A percentile compares a stretch with the other conserved stretches of the same genome.
phyloP scores from a whole-genome alignment of 2,888 invertebrate species.

The Nasonia oneida region DNA sequence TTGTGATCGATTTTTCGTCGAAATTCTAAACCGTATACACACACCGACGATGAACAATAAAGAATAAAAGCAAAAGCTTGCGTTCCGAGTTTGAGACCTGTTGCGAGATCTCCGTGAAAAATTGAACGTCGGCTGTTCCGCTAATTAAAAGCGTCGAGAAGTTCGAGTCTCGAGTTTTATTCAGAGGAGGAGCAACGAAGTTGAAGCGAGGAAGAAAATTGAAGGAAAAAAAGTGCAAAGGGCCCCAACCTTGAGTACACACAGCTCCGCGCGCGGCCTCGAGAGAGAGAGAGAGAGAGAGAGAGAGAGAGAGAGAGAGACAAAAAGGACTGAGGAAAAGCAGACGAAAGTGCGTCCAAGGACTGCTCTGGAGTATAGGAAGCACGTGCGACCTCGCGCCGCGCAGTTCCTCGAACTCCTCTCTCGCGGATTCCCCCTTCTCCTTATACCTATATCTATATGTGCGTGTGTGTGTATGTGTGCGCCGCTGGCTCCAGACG shows the following conservation, averaged over 20 bases:
- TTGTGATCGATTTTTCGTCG: slow-evolving; percentile 15
- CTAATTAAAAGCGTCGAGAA: slow-evolving; percentile 28
- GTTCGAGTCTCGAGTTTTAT: not conserved
- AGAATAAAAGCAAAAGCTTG: not conserved
- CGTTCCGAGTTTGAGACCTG: not conserved
- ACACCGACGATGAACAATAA: not conserved
- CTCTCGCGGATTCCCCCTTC: slow-evolving; percentile 57
- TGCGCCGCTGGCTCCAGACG: slow-evolving; percentile 21
- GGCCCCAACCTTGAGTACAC: no score
- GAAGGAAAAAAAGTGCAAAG: not conserved
- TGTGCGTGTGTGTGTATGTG: not conserved
- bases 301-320: slow-evolving; percentile 22
- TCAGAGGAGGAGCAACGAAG: no score
- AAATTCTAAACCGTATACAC: not conserved
- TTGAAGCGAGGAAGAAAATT: not conserved
- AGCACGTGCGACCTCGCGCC: slow-evolving; percentile 59
- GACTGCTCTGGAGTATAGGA: not conserved
- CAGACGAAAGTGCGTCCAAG: slow-evolving; percentile 1
- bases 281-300: not conserved
- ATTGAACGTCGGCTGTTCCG: slow-evolving; percentile 2
- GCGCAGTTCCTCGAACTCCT: slow-evolving; percentile 60
- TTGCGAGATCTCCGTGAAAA: not conserved
- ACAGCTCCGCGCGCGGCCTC: not conserved
- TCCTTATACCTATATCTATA: not conserved
- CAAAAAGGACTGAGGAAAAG: slow-evolving; percentile 13